Evolutionary conservation across 2,797 vertebrate species (phyloP).

Genomic region (Labeo calbasu): DNA sequence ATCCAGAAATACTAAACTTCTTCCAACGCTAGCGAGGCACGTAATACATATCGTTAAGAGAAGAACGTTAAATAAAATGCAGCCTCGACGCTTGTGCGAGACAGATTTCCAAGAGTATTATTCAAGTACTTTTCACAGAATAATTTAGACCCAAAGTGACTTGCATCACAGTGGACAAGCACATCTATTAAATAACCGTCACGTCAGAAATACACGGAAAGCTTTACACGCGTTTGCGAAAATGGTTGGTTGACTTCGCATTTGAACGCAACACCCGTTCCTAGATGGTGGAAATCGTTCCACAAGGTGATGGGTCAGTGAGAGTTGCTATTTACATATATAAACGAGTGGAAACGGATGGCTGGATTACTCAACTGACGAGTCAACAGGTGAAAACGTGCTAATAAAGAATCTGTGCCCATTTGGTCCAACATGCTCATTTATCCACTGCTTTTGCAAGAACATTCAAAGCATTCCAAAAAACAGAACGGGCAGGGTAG

Average conservation of each 20-base stretch:
- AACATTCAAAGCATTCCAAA: conserved; percentile 25
- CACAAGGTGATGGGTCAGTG: background rate
- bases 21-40: conserved; percentile 69
- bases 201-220: conserved; percentile 51
- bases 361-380: background rate
- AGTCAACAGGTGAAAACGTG: conserved; percentile 15
- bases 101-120: conserved; percentile 61
- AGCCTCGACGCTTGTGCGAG: conserved; percentile 25
- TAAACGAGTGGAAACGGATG: background rate
- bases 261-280: background rate
- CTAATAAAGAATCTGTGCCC: conserved; percentile 4
- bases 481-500: background rate
- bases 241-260: conserved; percentile 4
- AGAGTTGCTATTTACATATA: conserved; percentile 32
- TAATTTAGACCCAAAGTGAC: conserved; percentile 77
- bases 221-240: conserved; percentile 41
- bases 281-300: background rate
- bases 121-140: conserved; percentile 84
- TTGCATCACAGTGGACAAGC: conserved; percentile 60
- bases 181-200: conserved; percentile 45
- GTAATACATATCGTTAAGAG: conserved; percentile 60
- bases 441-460: background rate
- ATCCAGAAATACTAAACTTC: conserved; percentile 46
- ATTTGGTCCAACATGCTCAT: conserved; percentile 35
- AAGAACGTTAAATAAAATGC: conserved; percentile 62